These are phyloP conservation scores for Anas bahamensis DNA, from an alignment of 2,797 vertebrate species.

Conservation along the genomic window DNA sequence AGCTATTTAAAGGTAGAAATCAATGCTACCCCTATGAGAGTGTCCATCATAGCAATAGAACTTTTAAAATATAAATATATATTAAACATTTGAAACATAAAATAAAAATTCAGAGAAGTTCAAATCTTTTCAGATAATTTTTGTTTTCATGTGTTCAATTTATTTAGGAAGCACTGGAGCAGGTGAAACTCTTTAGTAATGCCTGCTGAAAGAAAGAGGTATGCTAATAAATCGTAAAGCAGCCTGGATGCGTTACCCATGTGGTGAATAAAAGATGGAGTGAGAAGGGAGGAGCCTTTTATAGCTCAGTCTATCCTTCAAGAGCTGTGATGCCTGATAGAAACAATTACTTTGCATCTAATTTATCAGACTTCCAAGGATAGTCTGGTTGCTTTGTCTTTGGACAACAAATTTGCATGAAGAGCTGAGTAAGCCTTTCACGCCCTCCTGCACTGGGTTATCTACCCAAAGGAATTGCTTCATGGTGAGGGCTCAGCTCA, in stretches of 20 bases:
- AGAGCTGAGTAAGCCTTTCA: not conserved
- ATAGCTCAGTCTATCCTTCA: not conserved
- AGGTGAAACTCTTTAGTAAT: not conserved
- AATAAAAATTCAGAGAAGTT: not conserved
- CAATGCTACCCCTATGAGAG: not conserved
- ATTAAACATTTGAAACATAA: not conserved
- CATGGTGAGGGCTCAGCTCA: conserved; percentile 1
- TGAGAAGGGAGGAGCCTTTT: not conserved
- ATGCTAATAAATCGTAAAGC: not conserved
- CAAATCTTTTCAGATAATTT: not conserved
- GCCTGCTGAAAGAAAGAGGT: not conserved
- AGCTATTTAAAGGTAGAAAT: not conserved
- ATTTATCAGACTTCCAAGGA: not conserved
- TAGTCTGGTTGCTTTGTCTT: not conserved
- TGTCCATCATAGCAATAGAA: not conserved
- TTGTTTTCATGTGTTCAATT: not conserved
- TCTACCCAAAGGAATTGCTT: not conserved
- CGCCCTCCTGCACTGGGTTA: not conserved
- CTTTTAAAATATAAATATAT: fast-evolving
- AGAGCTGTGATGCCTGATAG: not conserved
- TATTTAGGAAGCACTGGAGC: not conserved
- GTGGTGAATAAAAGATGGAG: not conserved
- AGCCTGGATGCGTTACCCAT: not conserved
- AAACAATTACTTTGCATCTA: not conserved
- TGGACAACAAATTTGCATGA: not conserved